These are phyloP conservation scores for Sus cebifrons DNA, from an alignment of 2,797 vertebrate genomes.

Conservation along the genomic window DNA sequence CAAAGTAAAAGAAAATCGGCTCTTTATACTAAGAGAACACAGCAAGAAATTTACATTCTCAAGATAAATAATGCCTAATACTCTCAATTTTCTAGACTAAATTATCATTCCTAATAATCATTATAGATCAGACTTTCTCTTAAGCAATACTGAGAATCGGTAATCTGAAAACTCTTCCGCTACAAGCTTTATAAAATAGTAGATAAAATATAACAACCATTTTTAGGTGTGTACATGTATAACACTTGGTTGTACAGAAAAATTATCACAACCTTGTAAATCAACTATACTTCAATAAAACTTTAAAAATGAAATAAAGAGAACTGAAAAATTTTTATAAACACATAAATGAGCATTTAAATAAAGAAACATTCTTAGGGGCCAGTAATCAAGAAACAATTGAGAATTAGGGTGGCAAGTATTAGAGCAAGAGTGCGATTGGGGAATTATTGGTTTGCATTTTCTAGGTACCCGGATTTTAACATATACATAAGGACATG, in stretches of 20 bases:
- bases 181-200: slow-evolving; percentile 34
- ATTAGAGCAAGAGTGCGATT: neutral
- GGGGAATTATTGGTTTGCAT: neutral
- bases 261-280: too few relatives aligned
- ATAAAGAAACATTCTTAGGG: neutral
- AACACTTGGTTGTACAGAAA: too few relatives aligned
- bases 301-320: too few relatives aligned
- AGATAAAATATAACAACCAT: slow-evolving; percentile 16
- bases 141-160: slow-evolving; percentile 14
- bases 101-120: slow-evolving; percentile 22
- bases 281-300: too few relatives aligned
- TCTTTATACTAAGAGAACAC: neutral
- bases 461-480: slow-evolving; percentile 19
- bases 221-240: neutral
- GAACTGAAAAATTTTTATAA: neutral
- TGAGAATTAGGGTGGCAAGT: neutral
- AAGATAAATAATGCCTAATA: slow-evolving; percentile 12
- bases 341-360: slow-evolving; percentile 28
- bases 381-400: neutral
- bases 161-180: slow-evolving; percentile 22
- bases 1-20: slow-evolving; percentile 32
- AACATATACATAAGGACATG: neutral
- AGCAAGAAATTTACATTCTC: slow-evolving; percentile 28
- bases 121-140: neutral
- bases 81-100: slow-evolving; percentile 11